Evolutionary conservation across 2,797 vertebrate genomes (phyloP).

Genomic region (Chloroceryle inda): DNA sequence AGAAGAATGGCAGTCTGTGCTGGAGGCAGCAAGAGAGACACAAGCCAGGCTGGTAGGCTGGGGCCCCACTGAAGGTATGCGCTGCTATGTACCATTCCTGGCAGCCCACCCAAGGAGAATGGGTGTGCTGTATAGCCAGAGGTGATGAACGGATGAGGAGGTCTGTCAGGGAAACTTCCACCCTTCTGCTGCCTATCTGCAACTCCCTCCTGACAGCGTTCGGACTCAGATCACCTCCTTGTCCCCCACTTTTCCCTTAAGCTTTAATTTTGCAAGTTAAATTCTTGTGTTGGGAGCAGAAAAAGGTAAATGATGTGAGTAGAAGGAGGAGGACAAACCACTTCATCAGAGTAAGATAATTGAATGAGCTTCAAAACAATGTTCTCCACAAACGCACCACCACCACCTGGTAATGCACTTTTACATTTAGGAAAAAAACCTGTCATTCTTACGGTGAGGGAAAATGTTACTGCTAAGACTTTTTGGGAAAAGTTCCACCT

Average conservation of each 20-base stretch:
- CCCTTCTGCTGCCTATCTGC: conserved; percentile 72
- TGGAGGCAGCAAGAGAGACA: conserved; percentile 79
- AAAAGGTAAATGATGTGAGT: conserved; percentile 25
- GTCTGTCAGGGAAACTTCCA: conserved; percentile 82
- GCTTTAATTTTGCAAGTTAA: conserved; percentile 53
- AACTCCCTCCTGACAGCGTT: conserved; percentile 42
- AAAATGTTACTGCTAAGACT: background rate
- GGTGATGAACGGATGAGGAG: conserved; percentile 86
- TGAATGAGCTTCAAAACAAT: background rate
- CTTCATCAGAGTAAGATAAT: background rate
- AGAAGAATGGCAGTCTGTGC: conserved; percentile 81
- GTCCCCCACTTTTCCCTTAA: background rate
- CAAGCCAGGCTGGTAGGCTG: conserved; percentile 81
- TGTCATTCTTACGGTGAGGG: background rate
- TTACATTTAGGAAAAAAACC: background rate
- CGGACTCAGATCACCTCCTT: background rate
- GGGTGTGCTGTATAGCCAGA: conserved; percentile 83
- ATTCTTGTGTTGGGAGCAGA: background rate
- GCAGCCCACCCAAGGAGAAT: conserved; percentile 91
- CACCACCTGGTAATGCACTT: background rate
- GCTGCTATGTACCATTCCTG: conserved; percentile 85
- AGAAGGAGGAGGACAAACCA: background rate
- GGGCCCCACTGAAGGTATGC: conserved; percentile 85
- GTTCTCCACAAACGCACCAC: background rate
- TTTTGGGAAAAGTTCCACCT: background rate